Percentiles rank a stretch among this genome's conserved stretches.
Conservation (phyloP, 2,113 vertebrate genomes). For the Ondatra zibethicus region DNA sequence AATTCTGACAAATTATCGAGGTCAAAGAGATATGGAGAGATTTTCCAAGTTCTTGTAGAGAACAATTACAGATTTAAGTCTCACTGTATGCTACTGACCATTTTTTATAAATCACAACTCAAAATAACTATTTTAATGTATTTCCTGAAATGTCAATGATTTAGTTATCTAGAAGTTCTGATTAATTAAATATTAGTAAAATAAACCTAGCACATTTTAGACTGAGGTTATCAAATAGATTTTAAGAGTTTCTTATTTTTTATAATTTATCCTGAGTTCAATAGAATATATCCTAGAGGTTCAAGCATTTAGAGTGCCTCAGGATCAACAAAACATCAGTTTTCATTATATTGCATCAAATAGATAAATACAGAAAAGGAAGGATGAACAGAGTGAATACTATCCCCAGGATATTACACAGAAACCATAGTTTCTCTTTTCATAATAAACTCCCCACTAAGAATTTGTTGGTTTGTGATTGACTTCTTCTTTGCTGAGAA, state of each 20-base stretch:
- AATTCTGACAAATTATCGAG: background rate
- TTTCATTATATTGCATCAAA: background rate
- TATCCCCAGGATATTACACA: background rate
- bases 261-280: background rate
- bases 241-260: background rate
- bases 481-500: slow-evolving; percentile 3
- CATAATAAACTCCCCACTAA: background rate
- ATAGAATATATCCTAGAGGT: background rate
- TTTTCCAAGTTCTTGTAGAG: background rate
- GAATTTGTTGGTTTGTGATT: background rate
- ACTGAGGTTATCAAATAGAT: background rate
- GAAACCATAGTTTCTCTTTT: slow-evolving; percentile 3
- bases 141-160: background rate
- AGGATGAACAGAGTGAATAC: background rate
- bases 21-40: background rate
- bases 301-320: background rate
- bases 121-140: background rate
- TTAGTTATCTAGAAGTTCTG: background rate
- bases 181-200: slow-evolving; percentile 16
- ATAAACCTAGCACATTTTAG: background rate
- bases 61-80: background rate
- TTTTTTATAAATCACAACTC: background rate
- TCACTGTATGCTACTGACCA: background rate
- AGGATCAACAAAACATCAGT: background rate
- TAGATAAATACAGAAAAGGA: background rate